Conservation (phyloP, 2,888 invertebrate genomes). For the Orthosia gothica region DNA sequence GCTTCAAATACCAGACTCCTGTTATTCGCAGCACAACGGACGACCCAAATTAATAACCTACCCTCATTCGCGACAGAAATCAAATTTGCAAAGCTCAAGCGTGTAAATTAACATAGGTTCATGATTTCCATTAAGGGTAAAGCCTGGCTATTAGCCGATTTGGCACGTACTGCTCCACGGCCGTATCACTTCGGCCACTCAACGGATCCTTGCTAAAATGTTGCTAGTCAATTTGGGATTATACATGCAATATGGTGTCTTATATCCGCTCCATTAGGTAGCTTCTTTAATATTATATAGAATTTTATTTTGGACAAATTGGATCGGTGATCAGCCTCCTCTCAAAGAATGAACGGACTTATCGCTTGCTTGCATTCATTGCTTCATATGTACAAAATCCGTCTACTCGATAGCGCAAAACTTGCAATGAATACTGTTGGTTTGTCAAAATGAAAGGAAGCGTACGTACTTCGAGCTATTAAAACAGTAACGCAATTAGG, state of each 20-base stretch:
- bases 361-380: too few species aligned
- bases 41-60: slow-evolving; percentile 9
- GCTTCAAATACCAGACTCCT: background rate
- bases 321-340: background rate
- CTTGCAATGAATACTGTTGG: too few species aligned
- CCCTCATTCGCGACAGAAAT: slow-evolving; percentile 19
- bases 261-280: background rate
- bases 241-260: background rate
- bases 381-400: too few species aligned
- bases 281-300: background rate
- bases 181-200: slow-evolving; percentile 9
- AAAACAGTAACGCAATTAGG: too few species aligned
- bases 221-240: slow-evolving; percentile 8
- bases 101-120: slow-evolving; percentile 39
- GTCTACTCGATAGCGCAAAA: too few species aligned
- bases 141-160: slow-evolving; percentile 44
- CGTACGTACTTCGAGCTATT: too few species aligned
- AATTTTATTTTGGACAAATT: background rate
- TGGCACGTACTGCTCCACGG: slow-evolving; percentile 42
- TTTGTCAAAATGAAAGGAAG: too few species aligned
- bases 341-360: too few species aligned
- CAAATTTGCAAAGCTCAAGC: slow-evolving; percentile 35
- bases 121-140: slow-evolving; percentile 48
- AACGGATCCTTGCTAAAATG: slow-evolving; percentile 8
- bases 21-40: background rate